phyloP scores from a whole-genome alignment of 1,140 invertebrate species.

The Brachionus manjavacas region DNA sequence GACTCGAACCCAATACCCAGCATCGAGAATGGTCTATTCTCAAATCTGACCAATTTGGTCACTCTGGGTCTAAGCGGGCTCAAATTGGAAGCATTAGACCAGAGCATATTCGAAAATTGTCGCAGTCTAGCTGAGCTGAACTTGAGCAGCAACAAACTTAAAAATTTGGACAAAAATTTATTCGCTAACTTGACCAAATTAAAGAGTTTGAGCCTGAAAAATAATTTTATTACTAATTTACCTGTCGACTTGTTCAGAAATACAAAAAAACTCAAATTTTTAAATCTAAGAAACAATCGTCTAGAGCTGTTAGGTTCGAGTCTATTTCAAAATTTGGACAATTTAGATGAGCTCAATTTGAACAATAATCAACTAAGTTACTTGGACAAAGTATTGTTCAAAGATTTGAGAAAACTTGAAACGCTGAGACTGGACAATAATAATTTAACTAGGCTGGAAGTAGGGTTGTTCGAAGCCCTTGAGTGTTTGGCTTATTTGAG shows the following conservation, averaged over 20 bases:
- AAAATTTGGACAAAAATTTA: background rate
- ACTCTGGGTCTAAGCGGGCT: background rate
- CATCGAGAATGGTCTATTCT: background rate
- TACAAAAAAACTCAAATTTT: background rate
- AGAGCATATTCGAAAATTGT: background rate
- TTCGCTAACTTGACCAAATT: background rate
- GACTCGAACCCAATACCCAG: background rate
- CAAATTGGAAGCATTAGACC: background rate
- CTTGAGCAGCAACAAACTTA: background rate
- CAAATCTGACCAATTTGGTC: background rate
- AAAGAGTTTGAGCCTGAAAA: background rate
- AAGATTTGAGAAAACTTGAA: background rate
- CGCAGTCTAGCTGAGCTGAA: background rate
- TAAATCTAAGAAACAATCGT: background rate
- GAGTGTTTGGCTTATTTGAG: background rate
- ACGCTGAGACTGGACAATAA: background rate
- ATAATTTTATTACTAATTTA: background rate
- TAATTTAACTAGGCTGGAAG: background rate
- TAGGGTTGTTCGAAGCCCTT: background rate
- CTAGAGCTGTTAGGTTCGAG: background rate
- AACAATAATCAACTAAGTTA: background rate
- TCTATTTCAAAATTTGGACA: background rate
- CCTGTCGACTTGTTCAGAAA: background rate
- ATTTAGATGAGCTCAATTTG: background rate
- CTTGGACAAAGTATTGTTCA: background rate